Percentiles rank a stretch among this genome's conserved stretches.
These are phyloP conservation scores for Diachrysia chrysitis DNA, from an alignment of 2,888 invertebrate genomes.

Conservation along the genomic window DNA sequence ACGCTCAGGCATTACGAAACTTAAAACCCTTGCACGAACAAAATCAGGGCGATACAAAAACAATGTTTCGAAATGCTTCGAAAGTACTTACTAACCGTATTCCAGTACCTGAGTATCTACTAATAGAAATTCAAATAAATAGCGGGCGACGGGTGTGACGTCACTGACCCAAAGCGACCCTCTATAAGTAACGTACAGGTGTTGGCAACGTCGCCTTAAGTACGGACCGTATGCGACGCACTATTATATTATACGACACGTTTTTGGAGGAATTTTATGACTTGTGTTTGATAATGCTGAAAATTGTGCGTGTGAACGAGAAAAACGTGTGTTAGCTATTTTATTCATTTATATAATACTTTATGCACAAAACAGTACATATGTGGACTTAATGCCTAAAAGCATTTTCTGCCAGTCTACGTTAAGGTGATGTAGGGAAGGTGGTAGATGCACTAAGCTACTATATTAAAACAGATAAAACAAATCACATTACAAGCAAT, in stretches of 20 bases:
- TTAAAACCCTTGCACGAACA: neutral
- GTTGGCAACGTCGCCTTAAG: neutral
- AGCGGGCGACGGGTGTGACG: neutral
- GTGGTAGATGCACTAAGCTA: too few species aligned
- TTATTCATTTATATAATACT: too few species aligned
- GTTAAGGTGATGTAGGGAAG: too few species aligned
- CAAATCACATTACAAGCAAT: too few species aligned
- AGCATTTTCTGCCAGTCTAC: too few species aligned
- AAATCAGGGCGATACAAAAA: neutral
- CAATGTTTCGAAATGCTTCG: neutral
- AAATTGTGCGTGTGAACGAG: neutral
- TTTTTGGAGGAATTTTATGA: neutral
- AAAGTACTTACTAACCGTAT: neutral
- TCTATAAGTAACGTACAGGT: neutral
- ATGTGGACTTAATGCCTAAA: too few species aligned
- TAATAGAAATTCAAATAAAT: slow-evolving; percentile 7
- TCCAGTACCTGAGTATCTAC: neutral
- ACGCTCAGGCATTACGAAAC: neutral
- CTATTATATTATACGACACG: neutral
- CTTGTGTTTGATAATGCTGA: neutral
- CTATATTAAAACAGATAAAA: too few species aligned
- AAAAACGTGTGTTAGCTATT: neutral
- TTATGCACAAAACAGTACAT: too few species aligned
- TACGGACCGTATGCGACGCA: neutral
- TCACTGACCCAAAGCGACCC: neutral